Percentiles rank a stretch among this genome's conserved stretches.
Evolutionary conservation across 1,140 invertebrate species (phyloP).

Genomic region (Drosophila kikkawai): DNA sequence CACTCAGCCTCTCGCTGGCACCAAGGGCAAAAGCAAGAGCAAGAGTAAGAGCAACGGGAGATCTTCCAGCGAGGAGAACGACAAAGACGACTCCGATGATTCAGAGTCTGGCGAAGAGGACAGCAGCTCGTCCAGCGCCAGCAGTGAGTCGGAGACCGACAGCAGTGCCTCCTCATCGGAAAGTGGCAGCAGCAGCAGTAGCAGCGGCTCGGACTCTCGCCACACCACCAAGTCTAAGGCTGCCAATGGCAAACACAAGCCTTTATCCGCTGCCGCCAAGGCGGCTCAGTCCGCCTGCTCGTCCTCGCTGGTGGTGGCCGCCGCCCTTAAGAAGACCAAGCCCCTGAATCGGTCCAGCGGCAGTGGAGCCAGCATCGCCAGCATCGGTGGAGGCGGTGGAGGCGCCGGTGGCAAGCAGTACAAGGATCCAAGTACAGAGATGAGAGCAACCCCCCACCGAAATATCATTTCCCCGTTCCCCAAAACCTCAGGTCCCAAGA

Average conservation of each 20-base stretch:
- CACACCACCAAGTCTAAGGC: slow-evolving; percentile 27
- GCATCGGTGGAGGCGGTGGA: slow-evolving; percentile 10
- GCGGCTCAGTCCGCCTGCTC: slow-evolving; percentile 47
- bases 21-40: slow-evolving; percentile 1
- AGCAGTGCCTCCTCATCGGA: slow-evolving; percentile 22
- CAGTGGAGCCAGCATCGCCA: slow-evolving; percentile 38
- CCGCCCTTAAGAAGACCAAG: slow-evolving; percentile 64
- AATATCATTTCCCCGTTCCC: not conserved
- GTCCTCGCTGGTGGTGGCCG: slow-evolving; percentile 48
- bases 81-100: slow-evolving; percentile 6
- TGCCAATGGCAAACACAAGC: slow-evolving; percentile 54
- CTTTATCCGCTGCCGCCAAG: slow-evolving; percentile 36
- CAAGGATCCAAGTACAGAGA: slow-evolving; percentile 81
- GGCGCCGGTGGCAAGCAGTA: slow-evolving; percentile 67
- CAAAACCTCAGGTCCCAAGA: not conserved
- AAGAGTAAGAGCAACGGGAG: slow-evolving; percentile 24
- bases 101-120: slow-evolving; percentile 16
- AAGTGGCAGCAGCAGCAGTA: not conserved
- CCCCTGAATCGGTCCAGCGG: slow-evolving; percentile 45
- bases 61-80: slow-evolving; percentile 36
- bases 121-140: slow-evolving; percentile 26
- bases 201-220: slow-evolving; percentile 3
- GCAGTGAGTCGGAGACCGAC: slow-evolving; percentile 48
- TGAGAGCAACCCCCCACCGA: not conserved
- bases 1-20: slow-evolving; percentile 1